Percentiles rank a stretch among this genome's conserved stretches.
Conservation (phyloP, 1,140 invertebrate species). For the Procambarus virginalis region DNA sequence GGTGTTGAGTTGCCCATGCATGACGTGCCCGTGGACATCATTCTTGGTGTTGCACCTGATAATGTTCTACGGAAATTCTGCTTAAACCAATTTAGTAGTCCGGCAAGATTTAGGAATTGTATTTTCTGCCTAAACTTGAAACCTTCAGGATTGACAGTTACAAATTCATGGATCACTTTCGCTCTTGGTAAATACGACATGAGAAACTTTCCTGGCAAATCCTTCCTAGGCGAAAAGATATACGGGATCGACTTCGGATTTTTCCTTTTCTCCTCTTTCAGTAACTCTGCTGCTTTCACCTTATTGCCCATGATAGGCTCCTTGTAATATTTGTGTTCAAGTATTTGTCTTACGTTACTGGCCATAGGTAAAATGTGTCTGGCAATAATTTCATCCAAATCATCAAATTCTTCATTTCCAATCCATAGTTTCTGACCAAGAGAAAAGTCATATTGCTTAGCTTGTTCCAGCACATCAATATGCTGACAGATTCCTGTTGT, state of each 20-base stretch:
- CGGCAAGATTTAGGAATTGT: conserved; percentile 88
- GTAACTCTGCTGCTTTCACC: conserved; percentile 89
- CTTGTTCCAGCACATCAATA: conserved; percentile 72
- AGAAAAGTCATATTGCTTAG: conserved; percentile 89
- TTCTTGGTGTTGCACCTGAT: conserved; percentile 83
- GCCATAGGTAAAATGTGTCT: conserved; percentile 97
- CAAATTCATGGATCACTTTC: conserved; percentile 90
- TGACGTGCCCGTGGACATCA: conserved; percentile 80
- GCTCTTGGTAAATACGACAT: conserved; percentile 93
- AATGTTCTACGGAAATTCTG: conserved; percentile 95
- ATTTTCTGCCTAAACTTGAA: conserved; percentile 80
- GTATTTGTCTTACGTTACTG: conserved; percentile 89
- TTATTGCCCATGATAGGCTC: conserved; percentile 73
- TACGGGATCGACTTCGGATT: conserved; percentile 93
- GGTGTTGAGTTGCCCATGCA: conserved; percentile 77
- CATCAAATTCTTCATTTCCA: conserved; percentile 94
- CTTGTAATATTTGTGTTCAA: conserved; percentile 84
- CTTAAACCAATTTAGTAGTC: conserved; percentile 75
- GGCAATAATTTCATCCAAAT: conserved; percentile 99
- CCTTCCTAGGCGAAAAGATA: conserved; percentile 82
- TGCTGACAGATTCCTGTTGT: no score
- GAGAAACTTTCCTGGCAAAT: conserved; percentile 95
- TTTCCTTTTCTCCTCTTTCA: conserved; percentile 89
- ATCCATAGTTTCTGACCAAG: conserved; percentile 93
- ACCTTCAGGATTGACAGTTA: conserved; percentile 84